Evolutionary conservation across 2,797 vertebrate genomes (phyloP).

Genomic region (Chanos chanos): DNA sequence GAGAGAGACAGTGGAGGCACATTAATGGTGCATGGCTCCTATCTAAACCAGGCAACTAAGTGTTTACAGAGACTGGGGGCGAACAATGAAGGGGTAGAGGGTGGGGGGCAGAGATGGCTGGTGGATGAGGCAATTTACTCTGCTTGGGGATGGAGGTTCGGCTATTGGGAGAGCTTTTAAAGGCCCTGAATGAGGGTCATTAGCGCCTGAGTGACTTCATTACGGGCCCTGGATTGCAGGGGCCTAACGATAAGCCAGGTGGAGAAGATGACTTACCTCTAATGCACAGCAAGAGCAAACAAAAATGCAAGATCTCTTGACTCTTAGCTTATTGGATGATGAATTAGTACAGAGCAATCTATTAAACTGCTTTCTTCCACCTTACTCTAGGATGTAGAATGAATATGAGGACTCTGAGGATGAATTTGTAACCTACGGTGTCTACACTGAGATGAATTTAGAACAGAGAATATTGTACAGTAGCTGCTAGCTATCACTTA

Average conservation of each 20-base stretch:
- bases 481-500: no score
- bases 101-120: constrained; percentile 45
- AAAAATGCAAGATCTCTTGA: constrained; percentile 43
- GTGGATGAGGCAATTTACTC: constrained; percentile 55
- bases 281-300: constrained; percentile 46
- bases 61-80: constrained; percentile 63
- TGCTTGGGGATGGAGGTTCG: constrained; percentile 33
- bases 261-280: constrained; percentile 44
- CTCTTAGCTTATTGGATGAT: constrained; percentile 27
- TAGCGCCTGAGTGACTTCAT: constrained; percentile 62
- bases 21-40: constrained; percentile 11
- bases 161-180: constrained; percentile 56
- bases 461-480: neutral
- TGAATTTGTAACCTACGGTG: no score
- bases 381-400: neutral
- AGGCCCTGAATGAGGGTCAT: constrained; percentile 52
- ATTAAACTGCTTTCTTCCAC: constrained; percentile 34
- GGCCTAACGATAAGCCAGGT: constrained; percentile 40
- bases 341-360: constrained; percentile 38
- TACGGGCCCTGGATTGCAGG: constrained; percentile 50
- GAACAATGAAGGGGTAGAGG: no score
- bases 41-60: constrained; percentile 45
- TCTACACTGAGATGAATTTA: neutral
- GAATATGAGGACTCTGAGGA: neutral
- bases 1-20: constrained; percentile 10